Percentiles rank a stretch among this genome's conserved stretches.
phyloP scores from a whole-genome alignment of 2,888 invertebrate species.

The Zele albiditarsus region DNA sequence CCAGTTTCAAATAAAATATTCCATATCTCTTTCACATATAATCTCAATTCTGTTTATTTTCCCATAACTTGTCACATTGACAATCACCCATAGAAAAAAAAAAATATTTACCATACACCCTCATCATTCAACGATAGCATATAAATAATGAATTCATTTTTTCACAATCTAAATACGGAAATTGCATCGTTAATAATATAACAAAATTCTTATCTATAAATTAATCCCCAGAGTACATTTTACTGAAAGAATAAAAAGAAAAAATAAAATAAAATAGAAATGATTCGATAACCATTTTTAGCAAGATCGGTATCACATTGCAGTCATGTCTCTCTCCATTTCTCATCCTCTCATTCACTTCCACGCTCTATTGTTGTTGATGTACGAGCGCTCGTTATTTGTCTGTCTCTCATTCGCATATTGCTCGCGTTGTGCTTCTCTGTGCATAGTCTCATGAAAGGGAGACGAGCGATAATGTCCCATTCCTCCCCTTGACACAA shows the following conservation, averaged over 20 bases:
- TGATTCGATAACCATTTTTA: neutral
- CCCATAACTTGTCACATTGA: too few species aligned
- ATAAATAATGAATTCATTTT: neutral
- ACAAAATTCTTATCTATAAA: neutral
- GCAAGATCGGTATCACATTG: neutral
- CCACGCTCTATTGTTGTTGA: neutral
- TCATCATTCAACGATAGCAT: too few species aligned
- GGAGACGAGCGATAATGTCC: conserved; percentile 10
- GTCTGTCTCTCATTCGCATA: conserved; percentile 17
- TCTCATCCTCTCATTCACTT: neutral
- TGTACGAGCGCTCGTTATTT: conserved; percentile 7
- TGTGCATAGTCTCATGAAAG: neutral
- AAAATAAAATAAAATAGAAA: neutral
- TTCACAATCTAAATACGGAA: neutral
- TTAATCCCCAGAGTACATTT: neutral
- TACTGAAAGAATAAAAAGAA: neutral
- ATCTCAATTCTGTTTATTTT: too few species aligned
- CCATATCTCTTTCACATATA: too few species aligned
- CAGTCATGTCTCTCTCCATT: neutral
- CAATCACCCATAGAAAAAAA: too few species aligned
- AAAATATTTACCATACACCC: too few species aligned
- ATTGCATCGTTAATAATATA: neutral
- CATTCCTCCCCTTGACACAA: neutral
- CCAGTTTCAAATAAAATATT: too few species aligned
- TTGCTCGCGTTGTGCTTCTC: neutral